A percentile compares a stretch with the other conserved stretches of the same genome.
Conservation (phyloP, 2,888 invertebrate genomes). For the Ditylenchus weischeri region DNA sequence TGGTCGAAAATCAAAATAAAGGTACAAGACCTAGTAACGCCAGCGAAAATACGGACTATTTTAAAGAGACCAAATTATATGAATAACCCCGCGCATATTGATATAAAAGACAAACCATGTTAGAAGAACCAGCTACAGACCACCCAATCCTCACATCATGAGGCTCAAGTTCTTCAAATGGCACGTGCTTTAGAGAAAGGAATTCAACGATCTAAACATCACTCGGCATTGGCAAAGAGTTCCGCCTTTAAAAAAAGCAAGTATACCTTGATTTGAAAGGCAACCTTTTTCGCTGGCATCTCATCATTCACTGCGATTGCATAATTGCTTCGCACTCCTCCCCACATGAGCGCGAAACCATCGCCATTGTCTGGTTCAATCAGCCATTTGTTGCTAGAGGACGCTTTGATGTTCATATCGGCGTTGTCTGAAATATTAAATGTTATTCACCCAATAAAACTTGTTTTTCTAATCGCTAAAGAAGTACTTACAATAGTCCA, state of each 20-base stretch:
- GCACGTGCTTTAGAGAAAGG: slow-evolving; percentile 62
- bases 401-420: slow-evolving; percentile 53
- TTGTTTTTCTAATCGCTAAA: neutral
- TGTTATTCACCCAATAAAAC: neutral
- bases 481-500: slow-evolving; percentile 53
- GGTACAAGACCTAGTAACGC: too few species aligned
- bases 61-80: too few species aligned
- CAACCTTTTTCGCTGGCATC: slow-evolving; percentile 73
- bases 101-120: slow-evolving; percentile 31
- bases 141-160: slow-evolving; percentile 86
- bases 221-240: neutral
- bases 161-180: slow-evolving; percentile 64
- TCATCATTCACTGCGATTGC: slow-evolving; percentile 73
- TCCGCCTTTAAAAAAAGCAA: neutral
- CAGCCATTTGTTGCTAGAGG: slow-evolving; percentile 45
- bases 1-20: too few species aligned
- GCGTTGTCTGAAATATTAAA: slow-evolving; percentile 50
- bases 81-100: too few species aligned
- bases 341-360: slow-evolving; percentile 89
- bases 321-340: slow-evolving; percentile 80
- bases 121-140: slow-evolving; percentile 71
- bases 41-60: too few species aligned
- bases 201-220: slow-evolving; percentile 71
- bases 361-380: slow-evolving; percentile 67
- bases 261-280: slow-evolving; percentile 76